phyloP scores from a whole-genome alignment of 1,140 invertebrate species.

The Bombus vancouverensis region DNA sequence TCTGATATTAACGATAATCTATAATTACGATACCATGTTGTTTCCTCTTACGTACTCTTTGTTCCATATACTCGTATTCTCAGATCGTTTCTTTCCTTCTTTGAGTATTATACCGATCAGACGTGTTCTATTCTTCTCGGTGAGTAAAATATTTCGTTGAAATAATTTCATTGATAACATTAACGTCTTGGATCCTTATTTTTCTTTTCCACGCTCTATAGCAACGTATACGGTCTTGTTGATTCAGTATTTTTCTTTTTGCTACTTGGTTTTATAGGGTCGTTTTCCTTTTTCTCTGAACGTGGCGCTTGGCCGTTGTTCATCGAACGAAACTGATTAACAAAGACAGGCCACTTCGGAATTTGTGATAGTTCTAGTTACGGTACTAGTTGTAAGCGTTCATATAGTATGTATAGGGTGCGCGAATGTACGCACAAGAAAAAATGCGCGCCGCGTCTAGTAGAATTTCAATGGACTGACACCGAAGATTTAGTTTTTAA shows the following conservation, averaged over 20 bases:
- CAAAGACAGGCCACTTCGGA: neutral
- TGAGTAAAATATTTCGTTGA: neutral
- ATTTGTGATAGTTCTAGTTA: slow-evolving; percentile 40
- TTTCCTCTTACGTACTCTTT: neutral
- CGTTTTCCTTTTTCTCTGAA: neutral
- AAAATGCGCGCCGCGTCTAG: slow-evolving; percentile 9
- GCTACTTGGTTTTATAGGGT: neutral
- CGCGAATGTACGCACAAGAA: neutral
- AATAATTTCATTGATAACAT: neutral
- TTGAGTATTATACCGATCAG: neutral
- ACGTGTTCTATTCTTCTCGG: neutral
- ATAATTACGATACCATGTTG: too few relatives aligned
- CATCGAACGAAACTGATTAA: neutral
- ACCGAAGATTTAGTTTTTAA: slow-evolving; percentile 60
- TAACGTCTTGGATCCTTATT: too few relatives aligned
- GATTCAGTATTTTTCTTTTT: neutral
- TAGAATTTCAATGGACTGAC: slow-evolving; percentile 59
- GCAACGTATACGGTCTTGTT: neutral
- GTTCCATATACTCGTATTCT: neutral
- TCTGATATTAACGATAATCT: too few relatives aligned
- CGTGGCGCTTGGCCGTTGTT: neutral
- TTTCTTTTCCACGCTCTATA: neutral
- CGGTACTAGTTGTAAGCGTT: slow-evolving; percentile 32
- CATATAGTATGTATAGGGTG: neutral
- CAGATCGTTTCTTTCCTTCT: neutral